Conservation (phyloP, 2,888 invertebrate species). For the Tinea pellionella region DNA sequence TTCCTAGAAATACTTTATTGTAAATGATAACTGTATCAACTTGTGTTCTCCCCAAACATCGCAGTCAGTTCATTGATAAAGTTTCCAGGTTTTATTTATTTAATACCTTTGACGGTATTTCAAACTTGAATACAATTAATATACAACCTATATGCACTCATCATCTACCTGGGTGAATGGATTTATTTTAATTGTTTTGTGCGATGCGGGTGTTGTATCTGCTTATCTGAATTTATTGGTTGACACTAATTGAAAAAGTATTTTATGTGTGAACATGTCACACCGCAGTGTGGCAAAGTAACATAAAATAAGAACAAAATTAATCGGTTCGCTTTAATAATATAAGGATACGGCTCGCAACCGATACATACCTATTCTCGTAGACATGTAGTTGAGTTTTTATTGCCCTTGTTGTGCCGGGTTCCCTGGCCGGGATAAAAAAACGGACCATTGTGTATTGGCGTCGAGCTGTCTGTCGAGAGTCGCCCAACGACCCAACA, state of each 20-base stretch:
- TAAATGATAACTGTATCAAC: conserved; percentile 2
- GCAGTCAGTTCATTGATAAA: neutral
- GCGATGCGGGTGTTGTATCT: neutral
- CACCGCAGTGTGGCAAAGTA: neutral
- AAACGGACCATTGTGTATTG: conserved; percentile 52
- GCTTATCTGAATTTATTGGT: neutral
- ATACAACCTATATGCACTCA: neutral
- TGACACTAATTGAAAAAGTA: neutral
- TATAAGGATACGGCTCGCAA: neutral
- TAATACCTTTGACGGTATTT: neutral
- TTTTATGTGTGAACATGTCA: neutral
- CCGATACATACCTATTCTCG: neutral
- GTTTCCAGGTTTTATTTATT: neutral
- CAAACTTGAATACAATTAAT: neutral
- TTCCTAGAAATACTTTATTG: neutral
- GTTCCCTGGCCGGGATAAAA: conserved; percentile 18
- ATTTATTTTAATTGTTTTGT: neutral
- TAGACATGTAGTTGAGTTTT: conserved; percentile 1
- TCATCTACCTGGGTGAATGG: neutral
- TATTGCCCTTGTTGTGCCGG: conserved; percentile 6
- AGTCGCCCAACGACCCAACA: conserved; percentile 14
- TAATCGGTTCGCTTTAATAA: neutral
- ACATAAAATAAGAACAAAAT: neutral
- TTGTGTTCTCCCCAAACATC: neutral
- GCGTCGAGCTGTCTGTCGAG: conserved; percentile 66